These are phyloP conservation scores for Papilio xuthus DNA, from an alignment of 1,140 invertebrate species.

Conservation along the genomic window DNA sequence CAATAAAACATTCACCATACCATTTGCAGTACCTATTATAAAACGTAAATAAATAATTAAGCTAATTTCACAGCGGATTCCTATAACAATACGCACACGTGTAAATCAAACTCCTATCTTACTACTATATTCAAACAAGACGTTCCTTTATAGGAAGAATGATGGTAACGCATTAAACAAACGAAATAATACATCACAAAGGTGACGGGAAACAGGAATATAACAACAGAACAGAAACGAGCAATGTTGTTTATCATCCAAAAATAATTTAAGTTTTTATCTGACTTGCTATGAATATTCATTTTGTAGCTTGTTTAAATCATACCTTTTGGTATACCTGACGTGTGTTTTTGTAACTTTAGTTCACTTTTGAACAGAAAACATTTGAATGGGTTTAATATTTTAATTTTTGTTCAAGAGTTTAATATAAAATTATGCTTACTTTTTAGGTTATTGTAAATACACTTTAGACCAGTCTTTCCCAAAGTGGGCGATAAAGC, in stretches of 20 bases:
- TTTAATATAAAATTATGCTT: no score
- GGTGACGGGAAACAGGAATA: neutral
- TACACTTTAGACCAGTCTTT: no score
- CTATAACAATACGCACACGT: neutral
- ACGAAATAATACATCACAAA: conserved; percentile 13
- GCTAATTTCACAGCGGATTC: neutral
- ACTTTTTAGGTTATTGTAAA: no score
- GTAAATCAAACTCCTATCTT: neutral
- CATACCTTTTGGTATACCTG: neutral
- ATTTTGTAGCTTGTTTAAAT: neutral
- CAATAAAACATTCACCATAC: neutral
- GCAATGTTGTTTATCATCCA: neutral
- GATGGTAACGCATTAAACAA: conserved; percentile 4
- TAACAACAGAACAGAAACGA: neutral
- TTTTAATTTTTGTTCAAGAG: neutral
- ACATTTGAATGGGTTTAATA: neutral
- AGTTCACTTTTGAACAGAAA: neutral
- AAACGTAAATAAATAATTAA: neutral
- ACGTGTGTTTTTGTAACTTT: neutral
- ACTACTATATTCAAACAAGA: neutral
- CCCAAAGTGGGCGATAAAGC: no score
- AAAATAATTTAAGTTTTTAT: conserved; percentile 21
- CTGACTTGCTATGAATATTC: conserved; percentile 21
- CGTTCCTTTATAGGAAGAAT: conserved; percentile 1
- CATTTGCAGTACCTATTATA: neutral